These are phyloP conservation scores for Byasa hedistus DNA, from an alignment of 2,888 invertebrate species.

Conservation along the genomic window DNA sequence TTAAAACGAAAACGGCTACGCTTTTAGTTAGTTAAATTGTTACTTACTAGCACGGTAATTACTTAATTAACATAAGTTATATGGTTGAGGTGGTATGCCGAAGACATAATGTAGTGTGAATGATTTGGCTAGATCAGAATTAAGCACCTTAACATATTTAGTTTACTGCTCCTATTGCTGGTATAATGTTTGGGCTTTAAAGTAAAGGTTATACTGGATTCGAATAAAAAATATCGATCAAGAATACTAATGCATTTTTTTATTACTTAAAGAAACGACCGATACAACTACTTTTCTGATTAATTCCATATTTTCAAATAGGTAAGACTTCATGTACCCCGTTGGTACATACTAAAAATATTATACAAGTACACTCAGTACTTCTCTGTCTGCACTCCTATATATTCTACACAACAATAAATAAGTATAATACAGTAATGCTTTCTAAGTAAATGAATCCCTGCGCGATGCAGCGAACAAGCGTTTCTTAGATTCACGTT, in stretches of 20 bases:
- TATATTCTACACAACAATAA: too few relatives aligned
- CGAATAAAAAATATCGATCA: neutral
- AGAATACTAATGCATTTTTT: neutral
- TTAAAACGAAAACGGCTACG: neutral
- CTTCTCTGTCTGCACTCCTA: too few relatives aligned
- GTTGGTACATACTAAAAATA: too few relatives aligned
- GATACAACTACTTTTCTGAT: too few relatives aligned
- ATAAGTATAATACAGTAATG: too few relatives aligned
- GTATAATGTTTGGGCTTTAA: neutral
- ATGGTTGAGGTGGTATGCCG: neutral
- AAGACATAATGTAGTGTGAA: neutral
- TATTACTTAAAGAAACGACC: neutral
- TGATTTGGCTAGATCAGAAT: neutral
- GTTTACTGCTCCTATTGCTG: neutral
- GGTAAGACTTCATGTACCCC: too few relatives aligned
- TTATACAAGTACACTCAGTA: too few relatives aligned
- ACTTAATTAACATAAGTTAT: slow-evolving; percentile 1
- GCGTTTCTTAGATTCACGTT: too few relatives aligned
- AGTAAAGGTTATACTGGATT: neutral
- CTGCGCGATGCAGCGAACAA: too few relatives aligned
- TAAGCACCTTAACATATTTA: neutral
- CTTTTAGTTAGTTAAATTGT: neutral
- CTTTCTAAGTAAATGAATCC: too few relatives aligned
- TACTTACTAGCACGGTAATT: neutral
- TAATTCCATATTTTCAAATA: too few relatives aligned